Evolutionary conservation across 2,113 vertebrate genomes (phyloP), one percentile per base, ranked within the genome.

Genomic region (Mola mola): DNA sequence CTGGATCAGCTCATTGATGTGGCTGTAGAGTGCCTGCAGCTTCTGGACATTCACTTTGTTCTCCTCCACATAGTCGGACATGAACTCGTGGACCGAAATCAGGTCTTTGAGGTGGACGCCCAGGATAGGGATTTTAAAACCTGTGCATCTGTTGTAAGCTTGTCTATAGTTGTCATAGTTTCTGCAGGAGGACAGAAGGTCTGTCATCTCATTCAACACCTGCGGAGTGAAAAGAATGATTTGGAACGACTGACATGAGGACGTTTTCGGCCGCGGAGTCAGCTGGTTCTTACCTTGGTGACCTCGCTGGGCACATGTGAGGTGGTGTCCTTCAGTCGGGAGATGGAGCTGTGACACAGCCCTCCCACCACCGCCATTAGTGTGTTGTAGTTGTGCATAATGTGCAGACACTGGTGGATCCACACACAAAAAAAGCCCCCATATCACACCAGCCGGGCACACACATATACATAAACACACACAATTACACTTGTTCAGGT

Each of bases 301-400:
- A 96, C 94, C 68, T 98, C 96, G 42, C 88, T 93, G 37, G 95
- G 88, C 55, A 98, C 94, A 20, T 94, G 94, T 0, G 95, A 94
- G 59, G 93, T 96, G 67, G 96, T 98, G 83, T 98, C 96, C 89
- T 98, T 98, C 73, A 98, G 94, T 79, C 96, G 93, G 79, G 95
- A 98, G 85, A 98, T 98, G 0, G 95, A 95, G 89, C 96, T 98
- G 88, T 98, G 96, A 64, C 94, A 96, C 1, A 98, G 90, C 38
- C 96, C 96, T 49, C 96, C 96, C 60, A 98, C 95, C 75, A 98
- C 95, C 4, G 96, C 96, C 96, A 98, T 98, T 92, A 98, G 80
- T 2, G 96, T 97, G 85, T 98, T 98, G 81, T 95, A 98, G 89
- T 97, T 98, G 89, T 97, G 96, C 65, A 96, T 91, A 51, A 93